Evolutionary conservation across 2,888 invertebrate genomes (phyloP), one percentile per base, ranked within the genome.

Genomic region (Strigamia crassipes): DNA sequence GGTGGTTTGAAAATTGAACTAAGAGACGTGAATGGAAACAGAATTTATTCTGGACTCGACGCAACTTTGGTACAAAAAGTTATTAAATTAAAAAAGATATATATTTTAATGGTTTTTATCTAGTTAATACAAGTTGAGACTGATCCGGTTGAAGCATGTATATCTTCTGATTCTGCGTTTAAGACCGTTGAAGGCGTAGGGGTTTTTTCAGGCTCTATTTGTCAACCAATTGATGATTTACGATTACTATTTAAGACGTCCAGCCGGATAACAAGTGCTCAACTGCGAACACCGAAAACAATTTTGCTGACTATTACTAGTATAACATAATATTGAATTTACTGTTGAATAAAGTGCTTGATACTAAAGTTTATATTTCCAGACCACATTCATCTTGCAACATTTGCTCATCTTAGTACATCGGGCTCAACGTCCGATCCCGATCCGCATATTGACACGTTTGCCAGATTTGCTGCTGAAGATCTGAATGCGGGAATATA

Each of bases 381-480:
- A 78, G 41, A 78, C 21, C 31, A 51, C 10, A 80, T 80, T 51
- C 46, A 80, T 46, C 23, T 80, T 3, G 80, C 80, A 23, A 46
- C 80, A 27, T 80, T 42, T 21, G 80, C 80, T 41, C 23, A 80
- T 46, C 42, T 80, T 4, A 31, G 18, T 23, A 80, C 80, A 41
- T 80, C 80, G 21, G 80, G 80, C 51, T 80, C 80, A 21, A 80
- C 80, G 2, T 80, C 80, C 12, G 81, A 81, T 27, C 66, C 66
- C 9, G 81, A 81, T 41, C 81, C 81, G 1, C 81, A 61, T 38
- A 61, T 66, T n/a, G 81, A 81, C 31, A 81, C 81, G 4, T 81
- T 81, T 61, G 81, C 81, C 15, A 56, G 23, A 31, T 81, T 81
- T 66, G 81, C 81, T 34, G 81, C 81, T 31, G 81, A 81, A 81